A percentile compares a stretch with the other conserved stretches of the same genome.
phyloP scores from a whole-genome alignment of 1,140 invertebrate species.

The Dinothrombium tinctorium region DNA sequence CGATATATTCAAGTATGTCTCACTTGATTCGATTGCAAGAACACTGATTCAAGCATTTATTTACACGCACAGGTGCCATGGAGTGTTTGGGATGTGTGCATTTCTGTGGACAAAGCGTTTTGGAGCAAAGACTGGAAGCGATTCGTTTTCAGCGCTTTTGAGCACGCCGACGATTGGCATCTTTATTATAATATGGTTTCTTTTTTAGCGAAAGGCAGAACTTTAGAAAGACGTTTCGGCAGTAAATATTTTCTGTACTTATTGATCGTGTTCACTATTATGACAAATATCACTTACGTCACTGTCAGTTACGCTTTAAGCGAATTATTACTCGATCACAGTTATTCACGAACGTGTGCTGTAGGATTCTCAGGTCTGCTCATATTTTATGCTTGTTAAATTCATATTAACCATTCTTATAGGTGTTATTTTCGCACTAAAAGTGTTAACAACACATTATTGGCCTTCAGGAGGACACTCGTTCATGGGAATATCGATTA shows the following conservation, averaged over 20 bases:
- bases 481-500: conserved; percentile 28
- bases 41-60: too few relatives aligned
- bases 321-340: conserved; percentile 15
- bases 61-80: conserved; percentile 29
- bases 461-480: conserved; percentile 19
- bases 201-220: conserved; percentile 35
- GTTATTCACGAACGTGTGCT: conserved; percentile 31
- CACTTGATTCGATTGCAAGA: too few relatives aligned
- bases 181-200: conserved; percentile 50
- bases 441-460: conserved; percentile 32
- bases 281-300: conserved; percentile 31
- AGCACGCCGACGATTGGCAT: conserved; percentile 44
- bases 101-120: conserved; percentile 30
- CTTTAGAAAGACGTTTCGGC: conserved; percentile 31
- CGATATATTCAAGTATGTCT: too few relatives aligned
- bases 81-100: conserved; percentile 30
- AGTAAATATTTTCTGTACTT: conserved; percentile 31
- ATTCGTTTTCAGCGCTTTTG: conserved; percentile 33
- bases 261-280: conserved; percentile 27
- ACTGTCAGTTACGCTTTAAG: conserved; percentile 20
- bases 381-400: not conserved
- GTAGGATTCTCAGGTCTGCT: conserved; percentile 36
- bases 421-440: conserved; percentile 36
- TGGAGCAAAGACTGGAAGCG: conserved; percentile 29
- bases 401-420: conserved; percentile 12